A percentile compares a stretch with the other conserved stretches of the same genome.
phyloP scores from a whole-genome alignment of 2,888 invertebrate genomes.

The Xanthia togata region DNA sequence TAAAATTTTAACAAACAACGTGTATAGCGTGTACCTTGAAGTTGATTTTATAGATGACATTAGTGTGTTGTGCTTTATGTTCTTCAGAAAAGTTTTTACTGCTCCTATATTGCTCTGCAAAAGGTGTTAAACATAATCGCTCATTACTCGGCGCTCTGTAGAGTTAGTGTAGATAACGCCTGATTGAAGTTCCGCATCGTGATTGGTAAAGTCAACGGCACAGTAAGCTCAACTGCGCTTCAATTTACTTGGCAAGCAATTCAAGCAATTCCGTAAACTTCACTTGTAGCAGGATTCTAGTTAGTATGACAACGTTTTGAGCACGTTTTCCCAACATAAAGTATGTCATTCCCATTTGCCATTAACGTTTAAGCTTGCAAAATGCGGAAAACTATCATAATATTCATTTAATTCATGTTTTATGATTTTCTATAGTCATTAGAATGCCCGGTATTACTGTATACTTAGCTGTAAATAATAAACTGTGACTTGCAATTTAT shows the following conservation, averaged over 20 bases:
- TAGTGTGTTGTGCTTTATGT: not conserved
- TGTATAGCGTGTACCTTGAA: not conserved
- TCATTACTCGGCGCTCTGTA: constrained; percentile 51
- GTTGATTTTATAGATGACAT: not conserved
- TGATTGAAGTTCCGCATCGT: constrained; percentile 68
- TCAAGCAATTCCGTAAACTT: constrained; percentile 64
- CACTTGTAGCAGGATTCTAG: constrained; percentile 57
- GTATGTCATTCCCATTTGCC: constrained; percentile 16
- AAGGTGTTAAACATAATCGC: constrained; percentile 43
- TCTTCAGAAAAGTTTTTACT: not conserved
- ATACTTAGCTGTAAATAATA: constrained; percentile 23
- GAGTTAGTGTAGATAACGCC: constrained; percentile 55
- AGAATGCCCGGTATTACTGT: not conserved
- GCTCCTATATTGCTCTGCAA: not conserved
- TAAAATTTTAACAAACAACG: not conserved
- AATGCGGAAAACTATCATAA: constrained; percentile 19
- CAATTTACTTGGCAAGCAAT: constrained; percentile 68
- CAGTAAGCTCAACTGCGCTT: constrained; percentile 61
- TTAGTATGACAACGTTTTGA: constrained; percentile 45
- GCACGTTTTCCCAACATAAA: constrained; percentile 25
- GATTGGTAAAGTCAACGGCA: constrained; percentile 66
- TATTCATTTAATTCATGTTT: constrained; percentile 22
- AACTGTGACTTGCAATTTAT: constrained; percentile 21
- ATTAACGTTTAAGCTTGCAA: constrained; percentile 8
- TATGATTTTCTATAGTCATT: constrained; percentile 29